Evolutionary conservation across 2,888 invertebrate genomes (phyloP).

Genomic region (Athetis lepigone): DNA sequence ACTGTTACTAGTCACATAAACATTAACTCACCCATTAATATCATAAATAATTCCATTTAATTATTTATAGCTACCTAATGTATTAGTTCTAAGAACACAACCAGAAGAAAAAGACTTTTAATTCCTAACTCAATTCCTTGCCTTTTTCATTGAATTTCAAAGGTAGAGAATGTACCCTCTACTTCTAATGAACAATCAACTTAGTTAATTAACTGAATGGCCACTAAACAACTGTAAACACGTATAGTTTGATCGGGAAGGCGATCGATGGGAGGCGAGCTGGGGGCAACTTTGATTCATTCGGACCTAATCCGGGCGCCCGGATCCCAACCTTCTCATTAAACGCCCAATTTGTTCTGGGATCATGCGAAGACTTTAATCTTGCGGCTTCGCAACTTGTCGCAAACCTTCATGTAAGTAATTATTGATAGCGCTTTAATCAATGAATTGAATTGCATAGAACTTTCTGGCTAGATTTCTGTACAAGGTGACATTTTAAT

Average conservation of each 20-base stretch:
- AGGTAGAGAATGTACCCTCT: conserved; percentile 33
- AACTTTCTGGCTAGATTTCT: background rate
- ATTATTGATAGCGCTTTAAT: conserved; percentile 30
- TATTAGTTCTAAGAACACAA: background rate
- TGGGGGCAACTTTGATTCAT: conserved; percentile 81
- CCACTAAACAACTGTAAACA: conserved; percentile 53
- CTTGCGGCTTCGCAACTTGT: conserved; percentile 74
- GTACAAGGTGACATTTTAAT: too few relatives aligned
- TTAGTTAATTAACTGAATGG: conserved; percentile 59
- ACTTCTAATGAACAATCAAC: conserved; percentile 55
- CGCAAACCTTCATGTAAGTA: conserved; percentile 47
- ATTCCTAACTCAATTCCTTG: conserved; percentile 10
- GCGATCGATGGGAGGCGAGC: conserved; percentile 75
- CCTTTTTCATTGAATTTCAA: conserved; percentile 39
- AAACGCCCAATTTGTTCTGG: conserved; percentile 85
- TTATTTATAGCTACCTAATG: background rate
- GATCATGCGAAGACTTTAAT: conserved; percentile 83
- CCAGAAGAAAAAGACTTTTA: conserved; percentile 4
- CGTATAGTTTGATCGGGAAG: conserved; percentile 65
- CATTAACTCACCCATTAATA: background rate
- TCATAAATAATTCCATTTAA: background rate
- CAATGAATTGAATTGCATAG: conserved; percentile 11
- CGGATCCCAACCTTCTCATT: conserved; percentile 84
- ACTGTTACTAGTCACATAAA: too few relatives aligned
- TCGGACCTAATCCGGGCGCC: conserved; percentile 81